Conservation (phyloP, 2,888 invertebrate genomes). For the Drosophila engyochracea region DNA sequence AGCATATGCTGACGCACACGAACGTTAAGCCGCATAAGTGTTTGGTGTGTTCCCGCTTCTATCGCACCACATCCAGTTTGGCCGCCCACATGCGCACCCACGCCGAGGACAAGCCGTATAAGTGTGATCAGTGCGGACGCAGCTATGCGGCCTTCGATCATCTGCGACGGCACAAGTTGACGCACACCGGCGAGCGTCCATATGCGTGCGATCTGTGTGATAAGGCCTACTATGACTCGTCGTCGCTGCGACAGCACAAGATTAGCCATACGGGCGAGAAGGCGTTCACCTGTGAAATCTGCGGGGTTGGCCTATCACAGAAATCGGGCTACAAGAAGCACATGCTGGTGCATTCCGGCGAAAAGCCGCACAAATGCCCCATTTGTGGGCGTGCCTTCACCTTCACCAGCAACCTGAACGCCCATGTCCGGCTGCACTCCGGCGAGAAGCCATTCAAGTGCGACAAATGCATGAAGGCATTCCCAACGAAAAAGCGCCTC, state of each 20-base stretch:
- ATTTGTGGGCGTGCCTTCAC: slow-evolving; percentile 83
- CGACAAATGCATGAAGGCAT: slow-evolving; percentile 79
- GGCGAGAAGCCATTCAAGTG: slow-evolving; percentile 84
- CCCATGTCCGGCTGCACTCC: slow-evolving; percentile 83
- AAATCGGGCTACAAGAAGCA: slow-evolving; percentile 85
- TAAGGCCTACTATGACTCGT: slow-evolving; percentile 84
- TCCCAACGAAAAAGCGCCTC: slow-evolving; percentile 83
- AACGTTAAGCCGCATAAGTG: slow-evolving; percentile 71
- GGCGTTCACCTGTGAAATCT: slow-evolving; percentile 84
- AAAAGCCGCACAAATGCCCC: slow-evolving; percentile 83
- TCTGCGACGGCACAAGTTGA: slow-evolving; percentile 64
- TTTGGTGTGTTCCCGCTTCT: slow-evolving; percentile 58
- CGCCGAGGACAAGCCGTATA: slow-evolving; percentile 82
- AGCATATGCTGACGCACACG: slow-evolving; percentile 84
- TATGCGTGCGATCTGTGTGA: slow-evolving; percentile 80
- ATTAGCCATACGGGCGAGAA: slow-evolving; percentile 84
- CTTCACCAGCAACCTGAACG: slow-evolving; percentile 84
- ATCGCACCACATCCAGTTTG: slow-evolving; percentile 69
- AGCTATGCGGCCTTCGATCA: slow-evolving; percentile 69
- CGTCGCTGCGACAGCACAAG: slow-evolving; percentile 84
- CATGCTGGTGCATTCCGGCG: slow-evolving; percentile 85
- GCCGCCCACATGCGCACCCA: slow-evolving; percentile 72
- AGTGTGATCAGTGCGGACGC: slow-evolving; percentile 75
- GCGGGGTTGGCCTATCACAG: slow-evolving; percentile 85
- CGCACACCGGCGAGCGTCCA: slow-evolving; percentile 69